Evolutionary conservation across 2,797 vertebrate species (phyloP).

Genomic region (Rhynchotus rufescens): DNA sequence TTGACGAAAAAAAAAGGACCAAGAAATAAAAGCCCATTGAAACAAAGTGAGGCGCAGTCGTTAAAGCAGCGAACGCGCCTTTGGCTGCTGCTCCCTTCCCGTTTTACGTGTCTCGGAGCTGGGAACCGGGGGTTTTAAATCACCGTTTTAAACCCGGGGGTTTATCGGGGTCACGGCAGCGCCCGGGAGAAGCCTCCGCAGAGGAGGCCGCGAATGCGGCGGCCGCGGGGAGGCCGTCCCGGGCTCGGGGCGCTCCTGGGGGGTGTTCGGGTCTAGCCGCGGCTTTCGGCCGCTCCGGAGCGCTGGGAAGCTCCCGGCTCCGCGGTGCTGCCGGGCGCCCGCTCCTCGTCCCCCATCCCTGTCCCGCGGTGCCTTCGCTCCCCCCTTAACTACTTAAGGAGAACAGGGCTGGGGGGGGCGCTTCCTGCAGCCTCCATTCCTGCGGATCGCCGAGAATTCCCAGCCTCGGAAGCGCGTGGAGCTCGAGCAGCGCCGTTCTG

Average conservation of each 20-base stretch:
- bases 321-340: neutral
- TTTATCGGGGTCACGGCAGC: neutral
- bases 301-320: neutral
- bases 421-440: neutral
- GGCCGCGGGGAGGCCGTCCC: neutral
- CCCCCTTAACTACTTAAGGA: neutral
- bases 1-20: neutral
- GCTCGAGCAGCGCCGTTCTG: rapidly evolving
- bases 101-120: neutral
- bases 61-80: neutral
- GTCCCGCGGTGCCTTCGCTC: neutral
- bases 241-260: neutral
- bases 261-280: neutral
- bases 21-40: neutral
- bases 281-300: neutral
- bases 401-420: neutral
- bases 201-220: neutral
- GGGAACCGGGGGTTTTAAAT: slow-evolving; percentile 21
- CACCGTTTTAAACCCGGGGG: neutral
- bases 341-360: neutral
- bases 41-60: slow-evolving; percentile 18
- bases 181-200: neutral
- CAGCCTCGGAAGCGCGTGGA: rapidly evolving
- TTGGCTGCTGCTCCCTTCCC: neutral
- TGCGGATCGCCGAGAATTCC: neutral